Evolutionary conservation across 2,888 invertebrate genomes (phyloP), one percentile per base, ranked within the genome.

Genomic region (Augiades crinisus): DNA sequence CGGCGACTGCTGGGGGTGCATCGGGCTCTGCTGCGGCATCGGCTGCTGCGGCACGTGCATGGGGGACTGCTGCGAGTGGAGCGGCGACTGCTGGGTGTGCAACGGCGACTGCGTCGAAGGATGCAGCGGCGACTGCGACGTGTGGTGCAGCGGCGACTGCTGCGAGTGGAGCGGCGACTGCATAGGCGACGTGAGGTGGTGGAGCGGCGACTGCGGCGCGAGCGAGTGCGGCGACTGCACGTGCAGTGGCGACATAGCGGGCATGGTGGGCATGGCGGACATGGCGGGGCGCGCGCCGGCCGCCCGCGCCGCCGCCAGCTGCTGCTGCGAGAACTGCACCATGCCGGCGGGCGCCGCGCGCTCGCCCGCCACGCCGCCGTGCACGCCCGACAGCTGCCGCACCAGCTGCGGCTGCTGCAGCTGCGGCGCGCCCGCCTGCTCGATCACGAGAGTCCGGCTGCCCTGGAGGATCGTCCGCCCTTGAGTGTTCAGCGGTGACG

Each of bases 371-470:
- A 73, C 69, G 30, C 82, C 63, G 52, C 81, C 82, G 54, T 75
- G 80, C 1, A 69, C 72, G 2, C 75, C 75, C 0, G 83, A 75
- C 21, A 40, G 27, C 55, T 84, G 84, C 33, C 85, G 65, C 19
- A 85, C 84, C 13, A 86, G 63, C 52, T 86, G 84, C 54, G 77
- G 84, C 34, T 78, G 63, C 52, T 86, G 84, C 54, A 76, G 84
- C 34, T 78, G 82, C 0, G 73, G 77, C 5, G 75, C 70, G 1
- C 84, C 84, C 1, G 81, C 60, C 57, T 87, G 88, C 55, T 88
- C 88, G 45, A 88, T 87, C 2, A 88, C 88, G 1, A 88, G 68
- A 7, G 88, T 86, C 13, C 88, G 79, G 1, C 77, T 81, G 2
- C 85, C 76, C 13, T 78, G 86, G 5, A 85, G 64, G 12, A 84